Conservation (phyloP, 2,797 vertebrate genomes). For the Balearica regulorum region DNA sequence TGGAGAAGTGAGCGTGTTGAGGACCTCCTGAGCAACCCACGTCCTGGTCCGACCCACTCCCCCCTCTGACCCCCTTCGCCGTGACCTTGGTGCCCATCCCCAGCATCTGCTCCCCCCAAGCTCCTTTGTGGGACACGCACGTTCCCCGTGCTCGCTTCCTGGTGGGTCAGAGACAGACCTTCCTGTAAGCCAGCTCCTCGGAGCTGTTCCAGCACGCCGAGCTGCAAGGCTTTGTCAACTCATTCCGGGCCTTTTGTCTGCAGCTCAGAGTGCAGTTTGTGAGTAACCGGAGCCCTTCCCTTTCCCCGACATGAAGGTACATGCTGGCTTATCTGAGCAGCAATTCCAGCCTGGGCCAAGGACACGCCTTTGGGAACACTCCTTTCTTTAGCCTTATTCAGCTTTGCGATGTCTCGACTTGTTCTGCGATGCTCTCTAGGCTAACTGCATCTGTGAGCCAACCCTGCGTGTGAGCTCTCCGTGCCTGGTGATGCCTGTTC, state of each 20-base stretch:
- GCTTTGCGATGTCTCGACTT: slow-evolving; percentile 53
- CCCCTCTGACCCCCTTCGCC: fast-evolving
- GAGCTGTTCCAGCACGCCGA: slow-evolving; percentile 61
- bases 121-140: fast-evolving
- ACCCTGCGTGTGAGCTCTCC: background rate
- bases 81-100: background rate
- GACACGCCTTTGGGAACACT: slow-evolving; percentile 60
- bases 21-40: background rate
- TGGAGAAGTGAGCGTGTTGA: background rate
- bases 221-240: slow-evolving; percentile 52
- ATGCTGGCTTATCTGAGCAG: slow-evolving; percentile 58
- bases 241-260: slow-evolving; percentile 56
- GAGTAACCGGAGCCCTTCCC: slow-evolving; percentile 70
- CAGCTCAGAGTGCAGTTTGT: slow-evolving; percentile 14
- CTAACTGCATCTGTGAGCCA: background rate
- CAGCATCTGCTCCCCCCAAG: background rate
- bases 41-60: background rate
- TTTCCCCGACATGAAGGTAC: slow-evolving; percentile 63
- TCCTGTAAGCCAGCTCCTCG: background rate
- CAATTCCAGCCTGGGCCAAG: slow-evolving; percentile 23
- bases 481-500: fast-evolving
- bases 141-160: background rate
- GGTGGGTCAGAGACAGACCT: background rate
- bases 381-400: slow-evolving; percentile 6
- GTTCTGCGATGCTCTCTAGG: background rate